These are phyloP conservation scores for Tiaroga cobitis DNA, from an alignment of 2,797 vertebrate species.

Conservation along the genomic window DNA sequence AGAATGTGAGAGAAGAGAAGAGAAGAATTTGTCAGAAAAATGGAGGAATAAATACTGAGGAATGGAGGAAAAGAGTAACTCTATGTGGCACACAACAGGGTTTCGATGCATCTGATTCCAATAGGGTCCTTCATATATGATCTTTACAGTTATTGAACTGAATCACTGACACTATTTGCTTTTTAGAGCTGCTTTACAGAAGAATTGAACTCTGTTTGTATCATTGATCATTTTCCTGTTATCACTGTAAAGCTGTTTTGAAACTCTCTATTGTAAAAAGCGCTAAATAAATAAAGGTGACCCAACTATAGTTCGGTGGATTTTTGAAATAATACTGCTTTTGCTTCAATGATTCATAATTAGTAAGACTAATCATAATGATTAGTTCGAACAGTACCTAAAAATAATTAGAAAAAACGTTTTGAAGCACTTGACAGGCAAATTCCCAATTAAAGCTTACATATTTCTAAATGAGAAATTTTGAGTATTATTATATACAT, in stretches of 20 bases:
- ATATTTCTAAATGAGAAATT: neutral
- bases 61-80: neutral
- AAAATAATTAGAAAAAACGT: no score
- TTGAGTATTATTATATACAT: neutral
- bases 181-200: no score
- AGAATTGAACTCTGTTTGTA: no score
- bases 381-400: neutral
- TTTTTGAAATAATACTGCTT: neutral
- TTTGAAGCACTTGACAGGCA: no score
- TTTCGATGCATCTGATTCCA: neutral
- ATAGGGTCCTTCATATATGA: neutral
- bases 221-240: neutral
- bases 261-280: neutral
- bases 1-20: conserved; percentile 9
- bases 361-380: neutral
- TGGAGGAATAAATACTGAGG: neutral
- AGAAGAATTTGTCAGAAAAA: neutral
- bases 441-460: no score
- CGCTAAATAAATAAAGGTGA: neutral
- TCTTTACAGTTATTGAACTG: neutral
- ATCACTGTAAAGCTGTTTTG: neutral
- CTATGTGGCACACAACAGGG: neutral
- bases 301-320: neutral
- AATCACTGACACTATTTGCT: neutral
- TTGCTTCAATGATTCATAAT: neutral